These are phyloP conservation scores for Orius laevigatus DNA, from an alignment of 1,140 invertebrate species.

Conservation along the genomic window DNA sequence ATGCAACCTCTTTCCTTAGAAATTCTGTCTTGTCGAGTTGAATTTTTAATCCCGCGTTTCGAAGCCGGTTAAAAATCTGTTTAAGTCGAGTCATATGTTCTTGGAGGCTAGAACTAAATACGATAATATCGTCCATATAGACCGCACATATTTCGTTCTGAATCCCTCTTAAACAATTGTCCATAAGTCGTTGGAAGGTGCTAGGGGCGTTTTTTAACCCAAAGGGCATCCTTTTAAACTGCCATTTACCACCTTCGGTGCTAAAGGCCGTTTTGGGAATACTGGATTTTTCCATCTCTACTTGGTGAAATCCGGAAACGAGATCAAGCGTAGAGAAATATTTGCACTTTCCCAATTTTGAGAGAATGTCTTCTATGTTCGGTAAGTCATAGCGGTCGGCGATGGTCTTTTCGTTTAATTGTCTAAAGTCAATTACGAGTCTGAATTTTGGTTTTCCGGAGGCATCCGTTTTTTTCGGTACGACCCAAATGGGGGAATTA, in stretches of 20 bases:
- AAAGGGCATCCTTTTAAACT: conserved; percentile 18
- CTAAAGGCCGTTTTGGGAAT: conserved; percentile 18
- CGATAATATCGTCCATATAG: conserved; percentile 31
- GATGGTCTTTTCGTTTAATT: conserved; percentile 18
- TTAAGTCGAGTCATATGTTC: conserved; percentile 23
- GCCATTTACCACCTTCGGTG: conserved; percentile 14
- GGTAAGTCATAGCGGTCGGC: conserved; percentile 8
- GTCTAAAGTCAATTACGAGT: conserved; percentile 21
- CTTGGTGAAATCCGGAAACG: conserved; percentile 24
- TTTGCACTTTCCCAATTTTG: conserved; percentile 4
- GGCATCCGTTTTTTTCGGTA: conserved; percentile 19
- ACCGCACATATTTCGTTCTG: conserved; percentile 17
- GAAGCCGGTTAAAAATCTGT: conserved; percentile 19
- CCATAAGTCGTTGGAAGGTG: conserved; percentile 23
- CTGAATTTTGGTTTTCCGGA: conserved; percentile 18
- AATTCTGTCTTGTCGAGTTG: conserved; percentile 22
- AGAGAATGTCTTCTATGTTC: conserved; percentile 4
- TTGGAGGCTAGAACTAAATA: conserved; percentile 23
- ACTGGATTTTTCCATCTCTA: conserved; percentile 15
- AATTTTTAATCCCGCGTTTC: conserved; percentile 16
- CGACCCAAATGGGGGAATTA: conserved; percentile 15
- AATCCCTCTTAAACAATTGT: conserved; percentile 15
- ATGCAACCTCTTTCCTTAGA: conserved; percentile 21
- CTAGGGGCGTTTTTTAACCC: conserved; percentile 15
- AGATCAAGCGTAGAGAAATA: conserved; percentile 20